These are phyloP conservation scores for Dasypogon diadema DNA, from an alignment of 2,888 invertebrate species.

Conservation along the genomic window DNA sequence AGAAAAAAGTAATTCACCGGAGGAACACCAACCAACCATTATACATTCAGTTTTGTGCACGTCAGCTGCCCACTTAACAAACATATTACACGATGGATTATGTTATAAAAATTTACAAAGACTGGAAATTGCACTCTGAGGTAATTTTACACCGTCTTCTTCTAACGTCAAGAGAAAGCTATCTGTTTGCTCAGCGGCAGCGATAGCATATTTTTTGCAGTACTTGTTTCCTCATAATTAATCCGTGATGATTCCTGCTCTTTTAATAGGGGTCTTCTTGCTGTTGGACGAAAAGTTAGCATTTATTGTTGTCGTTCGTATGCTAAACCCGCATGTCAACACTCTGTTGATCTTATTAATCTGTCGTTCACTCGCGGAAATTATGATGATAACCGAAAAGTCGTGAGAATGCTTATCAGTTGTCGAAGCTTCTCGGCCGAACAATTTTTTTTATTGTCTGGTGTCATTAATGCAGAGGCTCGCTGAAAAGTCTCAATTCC, in stretches of 20 bases:
- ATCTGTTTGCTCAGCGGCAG: not conserved
- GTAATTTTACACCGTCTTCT: slow-evolving; percentile 58
- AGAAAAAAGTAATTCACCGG: not conserved
- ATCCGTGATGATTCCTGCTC: not conserved
- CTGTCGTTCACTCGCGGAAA: slow-evolving; percentile 39
- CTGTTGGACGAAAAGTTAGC: slow-evolving; percentile 1
- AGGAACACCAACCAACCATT: too few relatives aligned
- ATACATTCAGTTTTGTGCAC: too few relatives aligned
- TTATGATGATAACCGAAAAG: slow-evolving; percentile 33
- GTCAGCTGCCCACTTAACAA: not conserved
- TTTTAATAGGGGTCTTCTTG: slow-evolving; percentile 7
- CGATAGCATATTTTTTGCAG: not conserved
- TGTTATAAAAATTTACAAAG: slow-evolving; percentile 67
- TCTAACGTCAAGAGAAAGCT: not conserved
- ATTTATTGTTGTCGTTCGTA: slow-evolving; percentile 11
- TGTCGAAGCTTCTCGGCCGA: slow-evolving; percentile 16
- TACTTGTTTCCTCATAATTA: not conserved
- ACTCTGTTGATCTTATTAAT: slow-evolving; percentile 39
- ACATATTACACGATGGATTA: slow-evolving; percentile 64
- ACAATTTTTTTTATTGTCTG: not conserved
- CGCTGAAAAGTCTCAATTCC: not conserved
- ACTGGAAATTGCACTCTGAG: slow-evolving; percentile 68
- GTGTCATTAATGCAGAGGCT: not conserved
- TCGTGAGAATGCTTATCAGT: slow-evolving; percentile 38
- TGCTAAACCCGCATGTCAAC: slow-evolving; percentile 28